A percentile compares a stretch with the other conserved stretches of the same genome.
phyloP scores from a whole-genome alignment of 2,888 invertebrate genomes.

The Mycalesis mineus region DNA sequence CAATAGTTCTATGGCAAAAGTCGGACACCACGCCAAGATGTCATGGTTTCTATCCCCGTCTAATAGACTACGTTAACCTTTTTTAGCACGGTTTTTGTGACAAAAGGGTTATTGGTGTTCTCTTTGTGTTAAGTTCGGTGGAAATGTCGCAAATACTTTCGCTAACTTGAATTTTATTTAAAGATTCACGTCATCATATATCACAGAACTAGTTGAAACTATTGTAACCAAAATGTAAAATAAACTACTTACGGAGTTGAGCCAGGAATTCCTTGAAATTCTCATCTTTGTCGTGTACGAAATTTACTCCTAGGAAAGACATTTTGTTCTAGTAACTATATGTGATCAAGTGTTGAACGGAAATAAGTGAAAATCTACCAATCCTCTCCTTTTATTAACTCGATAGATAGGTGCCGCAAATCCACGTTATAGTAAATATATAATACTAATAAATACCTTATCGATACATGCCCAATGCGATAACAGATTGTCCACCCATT shows the following conservation, averaged over 20 bases:
- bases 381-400: conserved; percentile 15
- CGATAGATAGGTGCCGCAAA: background rate
- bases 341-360: background rate
- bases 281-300: conserved; percentile 41
- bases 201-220: background rate
- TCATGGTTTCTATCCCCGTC: too few species aligned
- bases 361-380: background rate
- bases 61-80: too few species aligned
- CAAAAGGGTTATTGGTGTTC: too few species aligned
- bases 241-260: conserved; percentile 37
- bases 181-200: too few species aligned
- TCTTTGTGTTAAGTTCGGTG: too few species aligned
- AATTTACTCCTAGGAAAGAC: conserved; percentile 46
- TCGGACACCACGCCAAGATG: too few species aligned
- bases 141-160: too few species aligned
- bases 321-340: conserved; percentile 32
- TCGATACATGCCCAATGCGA: background rate
- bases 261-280: conserved; percentile 44
- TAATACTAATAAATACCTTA: background rate
- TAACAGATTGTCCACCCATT: background rate
- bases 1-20: too few species aligned
- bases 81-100: too few species aligned
- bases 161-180: too few species aligned
- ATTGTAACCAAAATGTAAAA: conserved; percentile 14
- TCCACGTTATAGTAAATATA: background rate